These are phyloP conservation scores for Apis laboriosa DNA, from an alignment of 1,140 invertebrate genomes.

Conservation along the genomic window DNA sequence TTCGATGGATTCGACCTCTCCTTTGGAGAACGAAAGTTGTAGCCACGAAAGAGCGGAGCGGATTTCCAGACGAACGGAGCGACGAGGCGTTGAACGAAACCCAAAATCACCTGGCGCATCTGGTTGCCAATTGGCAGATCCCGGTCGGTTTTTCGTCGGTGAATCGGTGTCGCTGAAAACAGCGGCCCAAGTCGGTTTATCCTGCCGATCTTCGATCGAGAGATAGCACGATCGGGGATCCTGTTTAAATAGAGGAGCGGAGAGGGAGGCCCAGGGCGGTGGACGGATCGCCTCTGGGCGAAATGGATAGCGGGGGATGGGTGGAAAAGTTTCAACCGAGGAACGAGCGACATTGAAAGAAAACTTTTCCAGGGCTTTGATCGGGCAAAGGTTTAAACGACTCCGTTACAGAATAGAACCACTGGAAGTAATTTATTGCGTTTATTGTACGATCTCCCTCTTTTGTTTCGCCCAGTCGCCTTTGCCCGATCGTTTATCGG, in stretches of 20 bases:
- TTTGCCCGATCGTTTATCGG: background rate
- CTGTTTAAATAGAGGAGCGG: slow-evolving; percentile 27
- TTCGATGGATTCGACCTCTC: too few relatives aligned
- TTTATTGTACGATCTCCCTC: background rate
- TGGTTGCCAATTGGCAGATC: background rate
- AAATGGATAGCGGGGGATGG: background rate
- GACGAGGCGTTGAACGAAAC: background rate
- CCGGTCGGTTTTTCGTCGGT: background rate
- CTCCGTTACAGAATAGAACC: background rate
- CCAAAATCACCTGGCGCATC: background rate
- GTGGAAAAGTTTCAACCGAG: background rate
- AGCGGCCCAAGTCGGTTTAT: slow-evolving; percentile 3
- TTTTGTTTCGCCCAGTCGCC: background rate
- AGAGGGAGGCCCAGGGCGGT: background rate
- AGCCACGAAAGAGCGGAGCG: background rate
- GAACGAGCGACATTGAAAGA: slow-evolving; percentile 20
- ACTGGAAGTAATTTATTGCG: slow-evolving; percentile 22
- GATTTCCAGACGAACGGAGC: background rate
- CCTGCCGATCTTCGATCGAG: slow-evolving; percentile 32
- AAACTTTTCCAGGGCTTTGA: slow-evolving; percentile 39
- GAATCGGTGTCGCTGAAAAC: background rate
- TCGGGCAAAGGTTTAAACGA: background rate
- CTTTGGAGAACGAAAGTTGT: too few relatives aligned
- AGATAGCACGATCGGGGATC: slow-evolving; percentile 20
- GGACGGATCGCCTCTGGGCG: slow-evolving; percentile 5